These are phyloP conservation scores for Hemibagrus guttatus DNA, from an alignment of 2,797 vertebrate species.

Conservation along the genomic window DNA sequence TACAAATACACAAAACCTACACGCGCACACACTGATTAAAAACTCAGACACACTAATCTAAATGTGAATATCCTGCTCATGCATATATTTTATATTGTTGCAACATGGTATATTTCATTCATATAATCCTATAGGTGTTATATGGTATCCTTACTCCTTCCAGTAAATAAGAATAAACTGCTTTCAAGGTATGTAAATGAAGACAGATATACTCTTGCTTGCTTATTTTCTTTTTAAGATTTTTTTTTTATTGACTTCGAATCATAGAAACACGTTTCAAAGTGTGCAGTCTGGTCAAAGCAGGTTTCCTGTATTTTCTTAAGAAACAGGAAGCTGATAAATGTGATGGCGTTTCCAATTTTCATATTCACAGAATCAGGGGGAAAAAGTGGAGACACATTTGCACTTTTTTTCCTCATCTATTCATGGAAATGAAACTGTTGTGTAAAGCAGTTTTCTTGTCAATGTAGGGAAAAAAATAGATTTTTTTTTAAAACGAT, in stretches of 20 bases:
- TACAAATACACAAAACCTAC: neutral
- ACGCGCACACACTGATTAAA: neutral
- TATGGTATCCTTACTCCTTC: neutral
- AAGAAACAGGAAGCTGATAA: conserved; percentile 13
- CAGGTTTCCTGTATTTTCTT: neutral
- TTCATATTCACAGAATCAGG: conserved; percentile 7
- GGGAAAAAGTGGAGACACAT: neutral
- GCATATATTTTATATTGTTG: neutral
- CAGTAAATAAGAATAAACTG: neutral
- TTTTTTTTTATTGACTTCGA: neutral
- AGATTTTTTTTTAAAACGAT: too few species aligned
- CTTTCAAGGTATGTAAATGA: neutral
- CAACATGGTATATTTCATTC: neutral
- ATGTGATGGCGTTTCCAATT: conserved; percentile 2
- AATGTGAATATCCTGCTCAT: neutral
- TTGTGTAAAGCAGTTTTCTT: neutral
- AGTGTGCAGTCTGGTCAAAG: neutral
- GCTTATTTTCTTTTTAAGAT: neutral
- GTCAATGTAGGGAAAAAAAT: neutral
- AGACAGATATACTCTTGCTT: neutral
- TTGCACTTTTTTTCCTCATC: neutral
- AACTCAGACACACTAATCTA: neutral
- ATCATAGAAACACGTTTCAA: neutral
- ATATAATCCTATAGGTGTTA: neutral
- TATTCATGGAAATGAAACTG: neutral